phyloP scores from a whole-genome alignment of 1,140 invertebrate species.

The Drosophila serrata region DNA sequence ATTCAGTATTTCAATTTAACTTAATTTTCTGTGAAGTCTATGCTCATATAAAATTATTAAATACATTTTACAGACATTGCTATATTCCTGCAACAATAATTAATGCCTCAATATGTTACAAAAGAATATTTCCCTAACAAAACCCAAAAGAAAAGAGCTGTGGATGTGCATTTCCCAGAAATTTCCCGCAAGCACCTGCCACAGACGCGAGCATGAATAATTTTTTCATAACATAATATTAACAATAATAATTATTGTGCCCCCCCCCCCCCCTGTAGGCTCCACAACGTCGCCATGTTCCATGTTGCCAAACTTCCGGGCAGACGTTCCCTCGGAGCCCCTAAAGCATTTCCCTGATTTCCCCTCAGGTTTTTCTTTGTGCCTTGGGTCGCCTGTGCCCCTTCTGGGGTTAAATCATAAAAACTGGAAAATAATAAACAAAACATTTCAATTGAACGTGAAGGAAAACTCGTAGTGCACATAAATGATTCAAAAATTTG shows the following conservation, averaged over 20 bases:
- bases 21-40: not conserved
- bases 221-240: slow-evolving; percentile 47
- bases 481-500: slow-evolving; percentile 70
- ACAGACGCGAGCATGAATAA: slow-evolving; percentile 30
- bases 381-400: slow-evolving; percentile 16
- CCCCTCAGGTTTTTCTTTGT: slow-evolving; percentile 25
- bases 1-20: not conserved
- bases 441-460: slow-evolving; percentile 81
- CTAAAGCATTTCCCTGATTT: slow-evolving; percentile 16
- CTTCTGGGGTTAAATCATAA: slow-evolving; percentile 80
- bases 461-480: slow-evolving; percentile 77
- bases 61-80: too few species aligned
- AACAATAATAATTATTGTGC: slow-evolving; percentile 58
- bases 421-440: slow-evolving; percentile 82
- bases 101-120: not conserved
- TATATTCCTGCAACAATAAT: not conserved
- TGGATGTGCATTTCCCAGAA: slow-evolving; percentile 43
- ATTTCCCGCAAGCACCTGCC: slow-evolving; percentile 56
- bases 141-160: not conserved
- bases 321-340: slow-evolving; percentile 29
- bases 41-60: not conserved
- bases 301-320: slow-evolving; percentile 77
- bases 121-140: slow-evolving; percentile 3
- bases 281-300: slow-evolving; percentile 7
- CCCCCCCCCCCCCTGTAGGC: slow-evolving; percentile 2